These are phyloP conservation scores for Caenorhabditis tropicalis DNA, from an alignment of 1,140 invertebrate genomes.

Conservation along the genomic window DNA sequence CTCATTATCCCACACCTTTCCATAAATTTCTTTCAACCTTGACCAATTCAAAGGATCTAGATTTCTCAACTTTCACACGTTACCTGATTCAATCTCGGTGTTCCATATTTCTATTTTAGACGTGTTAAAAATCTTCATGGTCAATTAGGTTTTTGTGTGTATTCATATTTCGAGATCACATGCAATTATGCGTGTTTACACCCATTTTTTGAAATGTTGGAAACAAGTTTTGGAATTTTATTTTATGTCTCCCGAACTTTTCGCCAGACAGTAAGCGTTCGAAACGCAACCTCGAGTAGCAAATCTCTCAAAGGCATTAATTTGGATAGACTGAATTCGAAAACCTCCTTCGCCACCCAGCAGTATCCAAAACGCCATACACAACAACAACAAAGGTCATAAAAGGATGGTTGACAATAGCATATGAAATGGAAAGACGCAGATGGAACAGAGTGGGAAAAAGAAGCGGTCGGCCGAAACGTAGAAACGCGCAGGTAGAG, in stretches of 20 bases:
- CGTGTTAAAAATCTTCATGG: slow-evolving; percentile 1
- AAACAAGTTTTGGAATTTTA: not conserved
- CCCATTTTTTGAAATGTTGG: not conserved
- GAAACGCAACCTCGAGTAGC: not conserved
- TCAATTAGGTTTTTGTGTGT: not conserved
- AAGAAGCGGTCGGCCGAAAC: slow-evolving; percentile 33
- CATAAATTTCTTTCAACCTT: not conserved
- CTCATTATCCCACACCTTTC: not conserved
- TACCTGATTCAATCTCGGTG: not conserved
- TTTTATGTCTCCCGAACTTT: not conserved
- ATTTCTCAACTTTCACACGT: not conserved
- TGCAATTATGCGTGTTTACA: slow-evolving; percentile 3
- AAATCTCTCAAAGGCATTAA: slow-evolving; percentile 1
- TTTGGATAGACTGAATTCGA: slow-evolving; percentile 31
- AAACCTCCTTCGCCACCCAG: not conserved
- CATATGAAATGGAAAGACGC: not conserved
- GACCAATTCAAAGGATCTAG: not conserved
- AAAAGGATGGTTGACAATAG: slow-evolving; percentile 9
- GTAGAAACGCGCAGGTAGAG: slow-evolving; percentile 36
- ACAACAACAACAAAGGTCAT: slow-evolving; percentile 45
- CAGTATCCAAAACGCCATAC: slow-evolving; percentile 33
- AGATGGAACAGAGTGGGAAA: slow-evolving; percentile 25
- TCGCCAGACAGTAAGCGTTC: not conserved
- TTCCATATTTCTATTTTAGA: slow-evolving; percentile 17
- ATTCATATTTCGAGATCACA: not conserved